Percentiles rank a stretch among this genome's conserved stretches.
phyloP scores from a whole-genome alignment of 1,140 invertebrate species.

The Trinorchestia longiramus region DNA sequence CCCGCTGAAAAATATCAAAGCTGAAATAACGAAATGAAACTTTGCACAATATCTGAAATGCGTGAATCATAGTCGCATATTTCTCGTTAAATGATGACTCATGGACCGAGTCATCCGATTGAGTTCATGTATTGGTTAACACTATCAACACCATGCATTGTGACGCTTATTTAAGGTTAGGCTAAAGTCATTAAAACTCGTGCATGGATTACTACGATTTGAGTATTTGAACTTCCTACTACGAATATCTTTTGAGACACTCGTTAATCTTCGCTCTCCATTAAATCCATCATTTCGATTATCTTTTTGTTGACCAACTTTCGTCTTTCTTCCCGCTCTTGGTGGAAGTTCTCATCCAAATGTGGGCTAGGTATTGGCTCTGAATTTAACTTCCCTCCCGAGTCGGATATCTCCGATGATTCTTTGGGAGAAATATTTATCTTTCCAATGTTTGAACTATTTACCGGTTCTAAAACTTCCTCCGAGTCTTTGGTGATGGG shows the following conservation, averaged over 20 bases:
- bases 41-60: not conserved
- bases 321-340: not conserved
- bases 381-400: not conserved
- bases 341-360: not conserved
- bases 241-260: not conserved
- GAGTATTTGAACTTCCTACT: not conserved
- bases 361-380: not conserved
- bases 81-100: not conserved
- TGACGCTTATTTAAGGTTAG: not conserved
- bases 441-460: not conserved
- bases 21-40: not conserved
- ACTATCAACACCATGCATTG: not conserved
- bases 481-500: not conserved
- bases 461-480: not conserved
- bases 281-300: slow-evolving; percentile 20
- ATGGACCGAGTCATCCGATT: not conserved
- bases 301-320: not conserved
- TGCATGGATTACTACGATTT: not conserved
- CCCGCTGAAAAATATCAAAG: not conserved
- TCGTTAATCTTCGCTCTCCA: slow-evolving; percentile 11
- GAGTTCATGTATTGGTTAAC: not conserved
- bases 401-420: not conserved
- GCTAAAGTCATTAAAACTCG: not conserved
- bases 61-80: not conserved
- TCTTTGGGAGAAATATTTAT: not conserved